Evolutionary conservation across 2,888 invertebrate genomes (phyloP).

Genomic region (Troides aeacus): DNA sequence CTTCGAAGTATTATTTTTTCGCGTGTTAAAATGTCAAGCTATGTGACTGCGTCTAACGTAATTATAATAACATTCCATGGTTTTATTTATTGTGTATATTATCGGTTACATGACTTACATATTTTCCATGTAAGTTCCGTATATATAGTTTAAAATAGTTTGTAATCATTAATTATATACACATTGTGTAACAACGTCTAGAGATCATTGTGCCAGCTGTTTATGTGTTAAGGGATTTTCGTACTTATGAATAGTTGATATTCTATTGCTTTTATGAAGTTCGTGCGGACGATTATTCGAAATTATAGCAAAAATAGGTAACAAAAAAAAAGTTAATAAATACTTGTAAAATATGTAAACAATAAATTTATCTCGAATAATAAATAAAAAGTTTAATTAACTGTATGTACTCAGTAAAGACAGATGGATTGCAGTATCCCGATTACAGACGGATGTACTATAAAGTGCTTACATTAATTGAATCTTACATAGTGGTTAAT

Average conservation of each 20-base stretch:
- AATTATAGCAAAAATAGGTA: constrained; percentile 75
- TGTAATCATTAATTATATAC: constrained; percentile 56
- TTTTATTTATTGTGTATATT: constrained; percentile 80
- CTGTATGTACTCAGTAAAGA: constrained; percentile 41
- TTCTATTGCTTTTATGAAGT: constrained; percentile 70
- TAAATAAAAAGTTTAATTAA: constrained; percentile 31
- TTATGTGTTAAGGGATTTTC: constrained; percentile 72
- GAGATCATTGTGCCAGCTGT: constrained; percentile 79
- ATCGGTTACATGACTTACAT: constrained; percentile 69
- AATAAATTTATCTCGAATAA: constrained; percentile 49
- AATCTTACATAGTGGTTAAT: constrained; percentile 68
- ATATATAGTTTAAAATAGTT: constrained; percentile 56
- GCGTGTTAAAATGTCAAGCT: background rate
- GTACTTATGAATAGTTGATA: constrained; percentile 74
- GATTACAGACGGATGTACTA: constrained; percentile 67
- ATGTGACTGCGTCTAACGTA: constrained; percentile 11
- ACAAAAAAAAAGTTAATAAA: constrained; percentile 44
- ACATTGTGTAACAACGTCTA: constrained; percentile 67
- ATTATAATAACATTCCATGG: constrained; percentile 74
- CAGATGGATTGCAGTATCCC: constrained; percentile 53
- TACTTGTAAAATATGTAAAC: constrained; percentile 72
- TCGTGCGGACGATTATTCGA: constrained; percentile 64
- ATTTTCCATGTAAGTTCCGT: constrained; percentile 71
- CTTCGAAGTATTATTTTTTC: background rate
- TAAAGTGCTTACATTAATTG: constrained; percentile 65